phyloP scores from a whole-genome alignment of 2,797 vertebrate species.

The Lepus oiostolus region DNA sequence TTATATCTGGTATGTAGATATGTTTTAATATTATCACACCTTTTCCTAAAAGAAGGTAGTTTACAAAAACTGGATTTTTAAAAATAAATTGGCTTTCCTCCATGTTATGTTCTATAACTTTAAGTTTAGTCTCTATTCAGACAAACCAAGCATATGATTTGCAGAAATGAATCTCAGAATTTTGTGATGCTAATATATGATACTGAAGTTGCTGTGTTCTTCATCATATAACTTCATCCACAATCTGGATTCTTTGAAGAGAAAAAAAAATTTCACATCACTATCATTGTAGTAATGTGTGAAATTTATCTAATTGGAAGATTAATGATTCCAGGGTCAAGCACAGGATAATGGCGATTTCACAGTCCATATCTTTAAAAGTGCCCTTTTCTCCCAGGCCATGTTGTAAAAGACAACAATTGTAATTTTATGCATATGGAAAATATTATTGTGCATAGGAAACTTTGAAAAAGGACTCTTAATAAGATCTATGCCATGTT shows the following conservation, averaged over 20 bases:
- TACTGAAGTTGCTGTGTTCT: neutral
- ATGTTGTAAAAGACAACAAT: slow-evolving; percentile 14
- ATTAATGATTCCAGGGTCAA: slow-evolving; percentile 45
- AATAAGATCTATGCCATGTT: slow-evolving; percentile 10
- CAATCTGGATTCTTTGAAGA: neutral
- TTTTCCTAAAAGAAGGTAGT: neutral
- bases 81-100: neutral
- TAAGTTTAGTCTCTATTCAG: neutral
- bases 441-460: neutral
- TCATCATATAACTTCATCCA: neutral
- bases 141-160: neutral
- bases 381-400: neutral
- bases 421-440: neutral
- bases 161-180: neutral
- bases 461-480: neutral
- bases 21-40: neutral
- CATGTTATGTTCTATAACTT: neutral
- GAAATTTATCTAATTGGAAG: slow-evolving; percentile 53
- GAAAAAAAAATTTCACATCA: neutral
- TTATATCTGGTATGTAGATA: neutral
- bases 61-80: neutral
- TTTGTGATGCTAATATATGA: neutral
- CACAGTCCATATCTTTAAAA: slow-evolving; percentile 34
- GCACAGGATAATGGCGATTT: slow-evolving; percentile 59
- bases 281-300: slow-evolving; percentile 7